Evolutionary conservation across 2,113 vertebrate species (phyloP).

Genomic region (Oncorhynchus gorbuscha): DNA sequence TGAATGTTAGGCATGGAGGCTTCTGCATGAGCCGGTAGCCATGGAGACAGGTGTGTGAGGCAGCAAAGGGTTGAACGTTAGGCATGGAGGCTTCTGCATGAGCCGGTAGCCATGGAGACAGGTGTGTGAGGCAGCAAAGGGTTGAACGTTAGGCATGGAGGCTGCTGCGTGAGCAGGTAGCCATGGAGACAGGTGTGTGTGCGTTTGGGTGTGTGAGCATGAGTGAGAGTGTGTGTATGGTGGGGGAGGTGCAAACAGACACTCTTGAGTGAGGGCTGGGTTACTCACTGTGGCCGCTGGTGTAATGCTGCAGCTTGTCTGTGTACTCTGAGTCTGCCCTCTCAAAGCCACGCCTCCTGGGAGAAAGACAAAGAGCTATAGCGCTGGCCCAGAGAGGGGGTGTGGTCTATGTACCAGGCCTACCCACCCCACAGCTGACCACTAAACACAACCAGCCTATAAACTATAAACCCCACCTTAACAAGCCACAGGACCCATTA

Average conservation of each 20-base stretch:
- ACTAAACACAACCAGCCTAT: neutral
- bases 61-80: no score
- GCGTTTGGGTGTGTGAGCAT: neutral
- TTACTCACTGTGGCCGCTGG: slow-evolving; percentile 98
- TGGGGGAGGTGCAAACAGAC: neutral
- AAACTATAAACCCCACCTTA: slow-evolving; percentile 20
- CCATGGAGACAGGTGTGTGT: neutral
- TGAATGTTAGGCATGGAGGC: neutral
- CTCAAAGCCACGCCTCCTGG: slow-evolving; percentile 96
- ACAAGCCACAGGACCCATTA: slow-evolving; percentile 20
- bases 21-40: neutral
- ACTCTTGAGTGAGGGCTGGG: neutral
- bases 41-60: neutral
- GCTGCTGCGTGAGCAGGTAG: neutral
- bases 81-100: neutral
- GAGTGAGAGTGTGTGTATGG: slow-evolving; percentile 3
- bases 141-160: no score
- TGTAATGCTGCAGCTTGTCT: slow-evolving; percentile 98
- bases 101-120: neutral
- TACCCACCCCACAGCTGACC: slow-evolving; percentile 1
- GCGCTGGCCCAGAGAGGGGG: slow-evolving; percentile 51
- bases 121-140: neutral
- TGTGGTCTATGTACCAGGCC: neutral
- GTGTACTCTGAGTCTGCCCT: slow-evolving; percentile 97
- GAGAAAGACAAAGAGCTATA: slow-evolving; percentile 82